These are phyloP conservation scores for Perdita meconis DNA, from an alignment of 2,888 invertebrate species.

Conservation along the genomic window DNA sequence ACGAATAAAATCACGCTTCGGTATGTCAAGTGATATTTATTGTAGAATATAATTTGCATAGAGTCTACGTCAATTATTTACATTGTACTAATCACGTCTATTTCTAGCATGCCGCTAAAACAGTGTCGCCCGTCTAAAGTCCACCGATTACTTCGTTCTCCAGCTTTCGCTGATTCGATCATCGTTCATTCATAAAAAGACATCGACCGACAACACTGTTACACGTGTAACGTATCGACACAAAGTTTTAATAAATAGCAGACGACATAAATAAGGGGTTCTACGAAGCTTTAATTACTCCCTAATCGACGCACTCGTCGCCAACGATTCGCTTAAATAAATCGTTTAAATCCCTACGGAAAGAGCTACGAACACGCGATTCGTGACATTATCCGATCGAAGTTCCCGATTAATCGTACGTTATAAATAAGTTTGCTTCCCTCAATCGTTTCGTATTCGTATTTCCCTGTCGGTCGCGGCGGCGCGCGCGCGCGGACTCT, in stretches of 20 bases:
- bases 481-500: neutral
- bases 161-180: neutral
- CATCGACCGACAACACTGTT: slow-evolving; percentile 21
- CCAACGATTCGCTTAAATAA: slow-evolving; percentile 34
- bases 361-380: slow-evolving; percentile 23
- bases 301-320: slow-evolving; percentile 28
- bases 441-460: slow-evolving; percentile 1
- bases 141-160: neutral
- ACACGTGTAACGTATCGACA: slow-evolving; percentile 27
- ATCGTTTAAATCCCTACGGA: slow-evolving; percentile 20
- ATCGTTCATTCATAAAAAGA: neutral
- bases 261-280: slow-evolving; percentile 57
- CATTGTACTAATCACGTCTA: slow-evolving; percentile 57
- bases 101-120: slow-evolving; percentile 27
- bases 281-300: slow-evolving; percentile 36
- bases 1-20: slow-evolving; percentile 14
- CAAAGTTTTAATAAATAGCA: slow-evolving; percentile 61
- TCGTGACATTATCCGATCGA: neutral
- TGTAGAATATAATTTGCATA: slow-evolving; percentile 60
- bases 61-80: slow-evolving; percentile 65
- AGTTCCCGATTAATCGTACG: slow-evolving; percentile 2
- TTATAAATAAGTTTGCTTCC: slow-evolving; percentile 13
- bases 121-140: slow-evolving; percentile 12
- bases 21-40: slow-evolving; percentile 55
- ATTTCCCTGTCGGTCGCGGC: too few species aligned